These are phyloP conservation scores for Drosophila helvetica DNA, from an alignment of 2,888 invertebrate species.

Conservation along the genomic window DNA sequence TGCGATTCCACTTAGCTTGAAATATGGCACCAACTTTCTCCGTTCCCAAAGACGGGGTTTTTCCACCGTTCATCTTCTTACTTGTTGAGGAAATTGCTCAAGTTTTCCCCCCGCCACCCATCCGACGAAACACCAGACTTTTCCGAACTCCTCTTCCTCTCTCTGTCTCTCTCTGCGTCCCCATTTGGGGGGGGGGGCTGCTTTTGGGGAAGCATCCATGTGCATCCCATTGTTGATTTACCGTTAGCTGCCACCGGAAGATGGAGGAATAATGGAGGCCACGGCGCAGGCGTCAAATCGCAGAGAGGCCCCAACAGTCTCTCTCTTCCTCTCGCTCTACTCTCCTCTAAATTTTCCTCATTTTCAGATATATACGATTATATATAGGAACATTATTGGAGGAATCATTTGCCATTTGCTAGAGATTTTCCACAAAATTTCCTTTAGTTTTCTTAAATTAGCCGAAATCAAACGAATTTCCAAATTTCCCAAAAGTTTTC, in stretches of 20 bases:
- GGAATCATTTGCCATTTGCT: neutral
- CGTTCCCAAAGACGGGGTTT: neutral
- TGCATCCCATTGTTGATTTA: neutral
- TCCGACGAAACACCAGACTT: conserved; percentile 7
- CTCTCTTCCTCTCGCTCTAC: conserved; percentile 12
- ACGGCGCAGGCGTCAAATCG: conserved; percentile 31
- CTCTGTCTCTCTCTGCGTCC: neutral
- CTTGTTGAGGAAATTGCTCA: conserved; percentile 35
- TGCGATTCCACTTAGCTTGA: neutral
- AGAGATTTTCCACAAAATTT: neutral
- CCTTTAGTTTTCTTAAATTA: conserved; percentile 22
- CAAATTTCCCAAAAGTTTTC: neutral
- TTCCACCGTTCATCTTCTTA: conserved; percentile 33
- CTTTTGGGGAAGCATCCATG: neutral
- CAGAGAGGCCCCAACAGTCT: conserved; percentile 24
- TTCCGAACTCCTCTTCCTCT: neutral
- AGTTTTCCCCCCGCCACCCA: conserved; percentile 19
- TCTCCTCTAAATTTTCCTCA: conserved; percentile 12
- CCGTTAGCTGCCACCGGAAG: neutral
- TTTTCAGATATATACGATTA: neutral
- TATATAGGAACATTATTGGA: neutral
- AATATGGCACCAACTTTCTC: neutral
- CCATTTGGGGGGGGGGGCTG: neutral
- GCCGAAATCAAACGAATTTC: conserved; percentile 23
- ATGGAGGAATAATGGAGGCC: neutral